Evolutionary conservation across 2,888 invertebrate species (phyloP).

Genomic region (Digitonthophagus gazella): DNA sequence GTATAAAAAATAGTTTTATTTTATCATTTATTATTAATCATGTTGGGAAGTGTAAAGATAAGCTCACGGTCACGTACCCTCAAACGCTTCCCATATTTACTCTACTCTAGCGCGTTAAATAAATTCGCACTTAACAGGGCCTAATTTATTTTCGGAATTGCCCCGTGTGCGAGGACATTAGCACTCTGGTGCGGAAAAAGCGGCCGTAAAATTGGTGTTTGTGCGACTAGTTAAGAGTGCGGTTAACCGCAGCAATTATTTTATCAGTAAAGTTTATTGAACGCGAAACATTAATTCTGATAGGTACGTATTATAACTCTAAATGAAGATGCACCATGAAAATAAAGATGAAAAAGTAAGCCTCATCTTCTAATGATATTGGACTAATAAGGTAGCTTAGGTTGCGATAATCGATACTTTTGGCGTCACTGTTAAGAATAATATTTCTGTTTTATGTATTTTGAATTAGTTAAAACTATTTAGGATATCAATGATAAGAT

Average conservation of each 20-base stretch:
- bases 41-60: neutral
- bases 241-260: conserved; percentile 9
- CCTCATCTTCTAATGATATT: too few species aligned
- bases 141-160: conserved; percentile 14
- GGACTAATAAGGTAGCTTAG: too few species aligned
- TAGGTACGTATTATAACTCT: neutral
- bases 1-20: neutral
- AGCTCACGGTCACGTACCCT: conserved; percentile 6
- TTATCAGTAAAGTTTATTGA: conserved; percentile 3
- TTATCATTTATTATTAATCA: too few species aligned
- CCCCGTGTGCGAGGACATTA: conserved; percentile 3
- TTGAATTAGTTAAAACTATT: too few species aligned
- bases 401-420: too few species aligned
- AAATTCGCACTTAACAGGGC: conserved; percentile 11
- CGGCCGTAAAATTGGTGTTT: neutral
- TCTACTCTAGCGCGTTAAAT: neutral
- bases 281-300: neutral
- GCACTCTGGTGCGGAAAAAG: neutral
- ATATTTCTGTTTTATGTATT: too few species aligned
- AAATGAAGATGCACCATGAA: neutral
- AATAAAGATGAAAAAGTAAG: too few species aligned
- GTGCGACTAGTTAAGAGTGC: neutral
- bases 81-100: neutral
- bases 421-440: too few species aligned
- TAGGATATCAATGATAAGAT: too few species aligned